Evolutionary conservation across 2,113 vertebrate species (phyloP).

Genomic region (Vimba vimba): DNA sequence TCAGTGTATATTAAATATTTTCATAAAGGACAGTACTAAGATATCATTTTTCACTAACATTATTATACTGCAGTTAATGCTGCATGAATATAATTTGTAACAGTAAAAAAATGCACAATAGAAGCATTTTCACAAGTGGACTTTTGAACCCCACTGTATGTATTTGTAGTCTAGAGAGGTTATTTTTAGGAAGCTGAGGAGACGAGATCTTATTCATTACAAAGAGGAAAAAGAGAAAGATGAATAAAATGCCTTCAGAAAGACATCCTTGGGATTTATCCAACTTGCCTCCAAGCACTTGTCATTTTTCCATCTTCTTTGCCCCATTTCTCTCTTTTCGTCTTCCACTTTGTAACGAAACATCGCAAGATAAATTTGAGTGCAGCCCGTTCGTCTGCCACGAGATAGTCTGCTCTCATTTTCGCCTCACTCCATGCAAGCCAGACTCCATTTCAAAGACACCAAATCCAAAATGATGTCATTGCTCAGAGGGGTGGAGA

Average conservation of each 20-base stretch:
- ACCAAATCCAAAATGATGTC: constrained; percentile 78
- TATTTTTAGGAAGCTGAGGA: constrained; percentile 34
- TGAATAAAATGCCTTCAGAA: constrained; percentile 28
- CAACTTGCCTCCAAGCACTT: constrained; percentile 16
- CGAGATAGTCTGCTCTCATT: constrained; percentile 61
- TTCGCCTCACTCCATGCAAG: constrained; percentile 50
- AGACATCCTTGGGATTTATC: constrained; percentile 36
- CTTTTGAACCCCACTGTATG: constrained; percentile 6
- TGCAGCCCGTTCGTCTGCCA: constrained; percentile 73
- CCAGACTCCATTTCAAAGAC: constrained; percentile 67
- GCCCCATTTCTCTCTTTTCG: constrained; percentile 24
- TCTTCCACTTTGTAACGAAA: constrained; percentile 61
- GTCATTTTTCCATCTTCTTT: constrained; percentile 32
- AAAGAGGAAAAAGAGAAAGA: background rate
- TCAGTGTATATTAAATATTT: background rate
- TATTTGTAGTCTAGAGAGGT: background rate
- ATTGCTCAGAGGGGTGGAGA: constrained; percentile 69
- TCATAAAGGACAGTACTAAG: background rate
- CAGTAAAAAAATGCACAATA: background rate
- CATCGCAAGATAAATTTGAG: constrained; percentile 69
- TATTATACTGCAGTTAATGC: background rate
- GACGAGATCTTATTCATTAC: constrained; percentile 15
- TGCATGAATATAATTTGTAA: background rate
- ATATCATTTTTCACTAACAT: background rate
- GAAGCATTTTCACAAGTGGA: background rate